Evolutionary conservation across 2,888 invertebrate genomes (phyloP), one percentile per base, ranked within the genome.

Genomic region (Myopa testacea): DNA sequence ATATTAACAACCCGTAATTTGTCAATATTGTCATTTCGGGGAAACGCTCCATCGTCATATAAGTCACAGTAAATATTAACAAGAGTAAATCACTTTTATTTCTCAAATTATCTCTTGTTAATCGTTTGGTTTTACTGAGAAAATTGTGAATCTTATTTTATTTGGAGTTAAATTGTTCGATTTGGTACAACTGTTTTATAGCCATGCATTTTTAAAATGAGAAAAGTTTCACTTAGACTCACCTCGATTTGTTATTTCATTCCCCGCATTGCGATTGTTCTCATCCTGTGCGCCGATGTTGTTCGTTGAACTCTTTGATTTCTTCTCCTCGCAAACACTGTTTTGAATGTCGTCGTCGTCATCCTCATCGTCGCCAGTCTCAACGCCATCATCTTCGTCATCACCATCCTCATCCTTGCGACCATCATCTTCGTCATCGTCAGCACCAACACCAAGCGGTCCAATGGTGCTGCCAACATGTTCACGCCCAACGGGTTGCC

Each of bases 171-270:
- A n/a, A n/a, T n/a, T n/a, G n/a, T n/a, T n/a, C n/a, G 7, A 3
- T 8, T 45, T 6, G 45, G 45, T 45, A 6, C 40, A 40, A n/a
- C n/a, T n/a, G 40, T 40, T 6, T 6, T 40, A 40, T 8, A 3
- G 6, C 10, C 45, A 10, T 45, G 45, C 45, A 10, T 3, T 45
- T 45, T 10, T 45, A 45, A 6, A 1, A 45, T 45, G 45, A 8
- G 6, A 6, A 45, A 45, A 45, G 45, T 6, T 45, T 45, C 45
- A 45, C 45, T 14, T 63, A 38, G 52, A 81, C 87, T 84, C 81
- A 89, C 89, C 89, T 80, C 88, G 86, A 84, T 85, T 89, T 80
- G 87, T 88, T 78, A 87, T 87, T 84, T 89, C 89, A 78, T 89
- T 89, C 80, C 88, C 88, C 52, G 88, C 88, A 84, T 88, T 88